A percentile compares a stretch with the other conserved stretches of the same genome.
Conservation (phyloP, 1,140 invertebrate genomes). For the Plectrocnemia conspersa region DNA sequence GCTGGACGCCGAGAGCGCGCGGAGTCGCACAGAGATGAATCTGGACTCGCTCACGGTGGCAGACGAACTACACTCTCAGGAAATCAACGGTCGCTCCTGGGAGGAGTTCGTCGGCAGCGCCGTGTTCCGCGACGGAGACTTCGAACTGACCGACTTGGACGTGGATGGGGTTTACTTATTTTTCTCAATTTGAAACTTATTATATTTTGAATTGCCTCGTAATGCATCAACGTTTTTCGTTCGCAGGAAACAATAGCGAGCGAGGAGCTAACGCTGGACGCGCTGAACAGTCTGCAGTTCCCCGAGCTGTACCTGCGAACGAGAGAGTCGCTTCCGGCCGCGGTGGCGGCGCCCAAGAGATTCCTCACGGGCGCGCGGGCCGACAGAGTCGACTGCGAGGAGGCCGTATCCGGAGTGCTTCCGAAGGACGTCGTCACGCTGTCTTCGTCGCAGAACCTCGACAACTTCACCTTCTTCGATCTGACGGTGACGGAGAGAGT, state of each 20-base stretch:
- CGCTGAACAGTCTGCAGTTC: slow-evolving; percentile 47
- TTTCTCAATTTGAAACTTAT: slow-evolving; percentile 8
- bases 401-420: slow-evolving; percentile 37
- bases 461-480: slow-evolving; percentile 40
- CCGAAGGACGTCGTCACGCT: slow-evolving; percentile 37
- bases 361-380: slow-evolving; percentile 37
- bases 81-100: slow-evolving; percentile 42
- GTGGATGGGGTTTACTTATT: slow-evolving; percentile 43
- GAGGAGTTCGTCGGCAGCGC: slow-evolving; percentile 40
- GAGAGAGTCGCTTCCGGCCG: slow-evolving; percentile 36
- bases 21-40: slow-evolving; percentile 8
- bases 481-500: slow-evolving; percentile 41
- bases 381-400: slow-evolving; percentile 34
- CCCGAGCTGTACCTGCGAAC: slow-evolving; percentile 46
- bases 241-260: slow-evolving; percentile 42
- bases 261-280: slow-evolving; percentile 36
- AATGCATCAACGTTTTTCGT: slow-evolving; percentile 19
- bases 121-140: slow-evolving; percentile 40
- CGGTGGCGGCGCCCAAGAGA: slow-evolving; percentile 41
- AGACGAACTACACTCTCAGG: slow-evolving; percentile 35
- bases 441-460: slow-evolving; percentile 36
- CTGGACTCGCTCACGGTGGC: slow-evolving; percentile 19
- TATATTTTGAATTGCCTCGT: slow-evolving; percentile 16
- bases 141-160: slow-evolving; percentile 39
- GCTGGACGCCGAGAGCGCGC: neutral